phyloP scores from a whole-genome alignment of 2,888 invertebrate genomes.

The Oscheius sp. region DNA sequence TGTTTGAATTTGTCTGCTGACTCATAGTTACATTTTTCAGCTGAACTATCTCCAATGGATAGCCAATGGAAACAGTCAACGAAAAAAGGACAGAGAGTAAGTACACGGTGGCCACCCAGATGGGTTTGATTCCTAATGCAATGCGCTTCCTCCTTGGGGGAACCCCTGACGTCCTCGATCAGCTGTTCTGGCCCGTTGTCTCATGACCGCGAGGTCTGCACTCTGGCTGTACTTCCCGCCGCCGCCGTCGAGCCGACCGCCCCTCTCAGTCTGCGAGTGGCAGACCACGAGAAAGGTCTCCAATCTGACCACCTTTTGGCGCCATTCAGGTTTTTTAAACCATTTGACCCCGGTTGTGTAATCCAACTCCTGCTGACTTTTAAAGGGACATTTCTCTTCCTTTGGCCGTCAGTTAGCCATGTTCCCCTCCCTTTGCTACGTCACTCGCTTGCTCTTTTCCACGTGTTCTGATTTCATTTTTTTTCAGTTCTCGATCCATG shows the following conservation, averaged over 20 bases:
- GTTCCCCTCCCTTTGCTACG: neutral
- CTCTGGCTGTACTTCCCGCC: slow-evolving; percentile 32
- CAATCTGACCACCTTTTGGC: slow-evolving; percentile 1
- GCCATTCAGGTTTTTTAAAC: neutral
- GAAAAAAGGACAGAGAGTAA: slow-evolving; percentile 31
- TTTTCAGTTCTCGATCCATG: slow-evolving; percentile 22
- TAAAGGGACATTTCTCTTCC: neutral
- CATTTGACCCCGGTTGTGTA: neutral
- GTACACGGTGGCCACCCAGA: neutral
- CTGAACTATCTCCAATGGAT: slow-evolving; percentile 22
- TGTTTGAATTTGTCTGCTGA: neutral
- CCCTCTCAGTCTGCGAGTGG: slow-evolving; percentile 18
- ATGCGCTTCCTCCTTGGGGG: too few species aligned
- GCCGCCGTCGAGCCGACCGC: slow-evolving; percentile 19
- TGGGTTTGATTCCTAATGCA: too few species aligned
- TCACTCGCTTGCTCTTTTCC: slow-evolving; percentile 11
- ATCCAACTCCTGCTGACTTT: neutral
- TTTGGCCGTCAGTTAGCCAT: neutral
- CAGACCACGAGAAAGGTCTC: neutral
- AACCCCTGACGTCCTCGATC: too few species aligned
- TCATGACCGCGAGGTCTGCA: slow-evolving; percentile 26
- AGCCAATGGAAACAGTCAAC: neutral
- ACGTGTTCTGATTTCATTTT: neutral
- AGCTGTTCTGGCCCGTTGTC: neutral
- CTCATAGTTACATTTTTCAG: slow-evolving; percentile 4